These are phyloP conservation scores for Zingel zingel DNA, from an alignment of 2,113 vertebrate genomes.

Conservation along the genomic window DNA sequence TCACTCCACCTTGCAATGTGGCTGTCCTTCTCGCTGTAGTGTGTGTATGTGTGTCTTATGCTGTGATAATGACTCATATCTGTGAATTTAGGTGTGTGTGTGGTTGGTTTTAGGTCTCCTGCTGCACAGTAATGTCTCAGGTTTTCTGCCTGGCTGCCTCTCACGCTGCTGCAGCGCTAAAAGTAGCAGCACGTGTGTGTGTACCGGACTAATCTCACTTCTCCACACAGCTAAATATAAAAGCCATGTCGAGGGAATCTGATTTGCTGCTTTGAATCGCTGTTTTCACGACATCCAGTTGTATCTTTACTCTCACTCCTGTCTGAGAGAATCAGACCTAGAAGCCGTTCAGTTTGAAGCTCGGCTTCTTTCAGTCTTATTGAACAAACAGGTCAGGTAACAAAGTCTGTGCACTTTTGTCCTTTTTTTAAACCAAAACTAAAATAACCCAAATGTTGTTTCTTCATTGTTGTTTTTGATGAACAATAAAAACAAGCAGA, in stretches of 20 bases:
- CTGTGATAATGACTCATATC: background rate
- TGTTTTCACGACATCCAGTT: slow-evolving; percentile 10
- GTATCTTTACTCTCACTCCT: background rate
- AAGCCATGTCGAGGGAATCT: slow-evolving; percentile 25
- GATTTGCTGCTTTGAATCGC: slow-evolving; percentile 12
- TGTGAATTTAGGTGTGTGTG: too few species aligned
- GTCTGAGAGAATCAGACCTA: background rate
- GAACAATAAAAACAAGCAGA: background rate
- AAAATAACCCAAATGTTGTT: background rate
- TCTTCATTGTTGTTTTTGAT: background rate
- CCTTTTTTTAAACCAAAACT: background rate
- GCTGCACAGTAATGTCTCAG: slow-evolving; percentile 5
- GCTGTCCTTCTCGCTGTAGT: too few species aligned
- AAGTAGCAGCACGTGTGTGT: slow-evolving; percentile 8
- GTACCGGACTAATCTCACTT: slow-evolving; percentile 5
- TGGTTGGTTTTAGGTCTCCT: background rate
- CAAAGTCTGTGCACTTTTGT: background rate
- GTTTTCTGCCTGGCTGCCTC: slow-evolving; percentile 15
- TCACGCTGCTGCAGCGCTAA: slow-evolving; percentile 13
- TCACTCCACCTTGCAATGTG: too few species aligned
- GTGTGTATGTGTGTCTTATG: background rate
- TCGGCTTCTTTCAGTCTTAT: background rate
- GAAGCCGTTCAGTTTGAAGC: background rate
- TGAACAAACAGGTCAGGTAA: background rate
- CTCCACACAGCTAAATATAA: slow-evolving; percentile 22